Base-by-base conservation (phyloP, 2,888 invertebrate species). In the Aporophyla nigra region DNA sequence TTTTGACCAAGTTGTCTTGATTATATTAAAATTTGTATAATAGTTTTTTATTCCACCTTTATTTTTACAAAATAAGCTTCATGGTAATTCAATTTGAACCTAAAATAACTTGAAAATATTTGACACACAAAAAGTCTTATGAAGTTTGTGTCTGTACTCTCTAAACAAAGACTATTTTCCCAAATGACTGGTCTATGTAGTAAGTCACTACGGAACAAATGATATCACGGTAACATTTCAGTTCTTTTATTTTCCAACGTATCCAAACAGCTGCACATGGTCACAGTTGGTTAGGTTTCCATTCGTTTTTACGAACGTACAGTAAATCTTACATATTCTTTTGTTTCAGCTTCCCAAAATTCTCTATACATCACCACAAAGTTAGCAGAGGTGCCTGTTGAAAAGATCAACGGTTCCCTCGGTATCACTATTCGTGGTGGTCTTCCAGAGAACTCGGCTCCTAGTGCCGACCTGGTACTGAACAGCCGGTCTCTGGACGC, bases 341-440 rank as follows among this genome's bases (percentile, higher is more conserved):
- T 84, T 83, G 75, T 91, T 92, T 24, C 92, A 95, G 96, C 97
- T 75, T 98, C 98, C 46, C 98, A 98, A 95, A 98, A 97, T 93
- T 98, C 98, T 72, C 93, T 98, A 9, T 98, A 98, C 93, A 98
- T 98, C 76, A 98, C 98, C 58, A 98, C 98, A 54, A 98, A 98
- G 95, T 96, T 98, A 90, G 98, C 98, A 68, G 98, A 98, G 92
- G 98, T 99, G 51, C 97, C 98, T 1, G 97, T 99, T 63, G 98
- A 98, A 93, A 97, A 99, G 85, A 98, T 98, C 86, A 97, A 98
- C 85, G 98, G 98, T 0, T 99, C 99, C 66, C 97, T 99, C 80
- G 99, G 99, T 0, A 98, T 99, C 85, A 99, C 99, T 4, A 96
- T 99, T 78, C 97, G 99, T 62, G 99, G 99, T 9, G 97, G 98